Conservation (phyloP, 2,113 vertebrate genomes). For the Tragelaphus scriptus region DNA sequence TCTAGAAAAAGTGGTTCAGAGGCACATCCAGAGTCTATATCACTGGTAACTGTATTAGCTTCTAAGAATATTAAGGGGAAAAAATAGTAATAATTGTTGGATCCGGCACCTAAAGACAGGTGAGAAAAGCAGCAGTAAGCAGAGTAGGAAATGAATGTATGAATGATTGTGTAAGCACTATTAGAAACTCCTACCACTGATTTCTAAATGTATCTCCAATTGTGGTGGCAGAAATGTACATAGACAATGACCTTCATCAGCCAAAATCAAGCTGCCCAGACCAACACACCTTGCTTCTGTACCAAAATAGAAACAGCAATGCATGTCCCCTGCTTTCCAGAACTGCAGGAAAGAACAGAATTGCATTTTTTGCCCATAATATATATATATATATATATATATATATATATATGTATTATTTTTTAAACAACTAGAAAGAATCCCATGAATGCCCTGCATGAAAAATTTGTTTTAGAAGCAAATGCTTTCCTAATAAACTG, state of each 20-base stretch:
- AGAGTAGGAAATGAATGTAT: not conserved
- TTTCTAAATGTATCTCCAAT: not conserved
- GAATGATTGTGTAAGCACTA: not conserved
- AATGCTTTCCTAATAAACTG: not conserved
- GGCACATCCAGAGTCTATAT: not conserved
- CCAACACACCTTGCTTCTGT: not conserved
- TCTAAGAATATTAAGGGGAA: not conserved
- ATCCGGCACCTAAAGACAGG: not conserved
- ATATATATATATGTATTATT: not conserved
- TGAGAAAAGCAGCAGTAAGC: not conserved
- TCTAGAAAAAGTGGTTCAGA: not conserved
- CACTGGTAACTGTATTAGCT: not conserved
- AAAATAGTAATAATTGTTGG: not conserved
- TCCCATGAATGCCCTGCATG: not conserved
- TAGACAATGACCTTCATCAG: not conserved
- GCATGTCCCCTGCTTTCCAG: not conserved
- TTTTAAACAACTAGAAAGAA: constrained; percentile 20
- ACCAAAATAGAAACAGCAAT: not conserved
- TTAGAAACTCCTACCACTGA: not conserved
- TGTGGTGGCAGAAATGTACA: not conserved
- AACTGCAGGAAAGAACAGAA: not conserved
- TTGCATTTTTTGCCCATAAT: not conserved
- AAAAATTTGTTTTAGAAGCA: not conserved
- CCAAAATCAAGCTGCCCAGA: not conserved
- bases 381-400: not conserved